Base-by-base conservation (phyloP, 2,113 vertebrate genomes). In the Epinephelus lanceolatus region DNA sequence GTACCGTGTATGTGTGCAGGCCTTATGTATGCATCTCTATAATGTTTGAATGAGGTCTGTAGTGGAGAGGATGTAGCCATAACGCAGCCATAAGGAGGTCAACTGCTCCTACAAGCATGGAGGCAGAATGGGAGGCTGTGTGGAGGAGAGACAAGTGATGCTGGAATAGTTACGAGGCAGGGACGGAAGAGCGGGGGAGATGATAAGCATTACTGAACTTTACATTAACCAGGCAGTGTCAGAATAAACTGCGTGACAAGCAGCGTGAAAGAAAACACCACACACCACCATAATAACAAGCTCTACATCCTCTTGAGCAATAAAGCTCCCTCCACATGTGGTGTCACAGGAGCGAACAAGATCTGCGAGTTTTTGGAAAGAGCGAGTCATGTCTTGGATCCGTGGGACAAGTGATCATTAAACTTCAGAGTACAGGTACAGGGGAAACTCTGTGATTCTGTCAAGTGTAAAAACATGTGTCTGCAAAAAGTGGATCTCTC, bases 191-290 rank as follows among this genome's bases (percentile, higher is more conserved):
- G 45, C 12, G 5, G 18, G 59, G 57, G 71, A 78, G 67, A 76
- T 80, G 30, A 83, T 55, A n/a, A 73, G 81, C 67, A 86, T 68
- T 30, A 42, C 53, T 80, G 47, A 81, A 73, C 66, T 75, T 83
- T 68, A 84, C 55, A 83, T 78, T 56, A 85, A 27, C 15, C 60
- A 85, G 68, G 52, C 69, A 70, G 23, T 37, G 66, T 73, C 60
- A 82, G 69, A 80, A 80, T 76, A 69, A 74, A 68, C n/a, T 71
- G 27, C 52, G 72, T 45, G 71, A 80, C 65, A 78, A 52, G 76
- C 30, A 51, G 40, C 21, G 59, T 59, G 60, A 81, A n/a, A 49
- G 21, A 76, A 73, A 86, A 65, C 47, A 80, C 66, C 21, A 10
- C 59, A 68, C 79, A 72, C 56, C 30, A 45, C 13, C 27, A 56